Conservation (phyloP, 2,113 vertebrate genomes). For the Tragelaphus buxtoni region DNA sequence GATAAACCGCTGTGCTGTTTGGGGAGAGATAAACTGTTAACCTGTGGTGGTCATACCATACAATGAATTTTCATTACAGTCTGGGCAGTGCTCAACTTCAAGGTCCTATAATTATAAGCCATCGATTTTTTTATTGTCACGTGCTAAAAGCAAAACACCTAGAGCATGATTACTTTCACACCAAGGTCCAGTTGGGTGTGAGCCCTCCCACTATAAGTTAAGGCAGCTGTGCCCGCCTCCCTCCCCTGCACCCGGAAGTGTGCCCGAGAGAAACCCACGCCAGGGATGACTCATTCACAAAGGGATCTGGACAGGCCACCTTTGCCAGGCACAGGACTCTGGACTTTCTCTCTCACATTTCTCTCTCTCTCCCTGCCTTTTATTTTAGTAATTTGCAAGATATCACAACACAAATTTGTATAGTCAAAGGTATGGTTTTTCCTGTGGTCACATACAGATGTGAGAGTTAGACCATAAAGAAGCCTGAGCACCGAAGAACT, state of each 20-base stretch:
- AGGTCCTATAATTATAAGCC: constrained; percentile 55
- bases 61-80: constrained; percentile 44
- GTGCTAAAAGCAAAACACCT: constrained; percentile 66
- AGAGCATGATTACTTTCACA: constrained; percentile 54
- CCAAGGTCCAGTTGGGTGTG: neutral
- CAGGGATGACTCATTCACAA: constrained; percentile 7
- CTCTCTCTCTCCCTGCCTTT: neutral
- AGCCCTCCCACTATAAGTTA: neutral
- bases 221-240: neutral
- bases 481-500: neutral
- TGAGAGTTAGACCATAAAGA: neutral
- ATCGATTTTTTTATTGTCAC: constrained; percentile 67
- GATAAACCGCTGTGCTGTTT: constrained; percentile 39
- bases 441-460: neutral
- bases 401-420: neutral
- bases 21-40: constrained; percentile 71
- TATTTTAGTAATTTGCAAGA: neutral
- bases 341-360: neutral
- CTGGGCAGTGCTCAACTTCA: constrained; percentile 10
- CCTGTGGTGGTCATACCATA: constrained; percentile 39
- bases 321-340: neutral
- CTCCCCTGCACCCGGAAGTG: neutral
- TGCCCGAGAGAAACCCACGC: neutral
- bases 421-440: neutral
- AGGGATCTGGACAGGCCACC: neutral